Evolutionary conservation across 2,888 invertebrate genomes (phyloP), one percentile per base, ranked within the genome.

Genomic region (Apomyelois bistriatella): DNA sequence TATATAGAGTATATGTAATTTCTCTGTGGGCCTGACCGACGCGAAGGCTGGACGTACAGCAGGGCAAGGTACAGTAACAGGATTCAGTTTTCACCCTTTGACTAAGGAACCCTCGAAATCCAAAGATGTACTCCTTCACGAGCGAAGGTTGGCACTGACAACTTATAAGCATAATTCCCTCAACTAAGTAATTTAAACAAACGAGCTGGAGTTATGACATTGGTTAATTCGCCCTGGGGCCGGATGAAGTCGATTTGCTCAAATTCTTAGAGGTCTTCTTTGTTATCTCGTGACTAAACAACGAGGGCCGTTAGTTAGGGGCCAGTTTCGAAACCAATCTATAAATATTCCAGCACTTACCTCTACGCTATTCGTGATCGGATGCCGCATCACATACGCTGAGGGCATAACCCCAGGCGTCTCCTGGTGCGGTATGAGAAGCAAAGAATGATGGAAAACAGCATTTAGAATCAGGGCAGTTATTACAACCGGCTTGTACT

Each of bases 401-500:
- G 94, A 92, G 49, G 95, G 95, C 81, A 94, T 92, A 66, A 93
- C 92, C 55, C 95, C 94, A 4, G 95, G 94, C 35, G 93, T 94
- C 85, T 95, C 95, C 84, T 94, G 94, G 69, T 95, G 94, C 17
- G 95, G 96, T 68, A 96, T 95, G 65, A 94, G 89, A 49, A 97
- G 91, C 65, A 97, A 84, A 3, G 95, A 93, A 72, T 96, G 95
- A 79, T 97, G 96, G 65, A 96, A 94, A 1, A 94, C 89, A 4
- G 96, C 96, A 66, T 95, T 95, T 58, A 95, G 82, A 53, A 96
- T 85, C 61, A 96, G 91, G 54, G 95, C 94, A 54, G 95, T 91
- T 60, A 96, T 94, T 55, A 97, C 94, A 17, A 96, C 94, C 0
- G 94, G 93, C 75, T 96, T 97, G 84, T 97, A 97, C 76, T 94